Evolutionary conservation across 2,888 invertebrate genomes (phyloP), one percentile per base, ranked within the genome.

Genomic region (Drosophila emarginata): DNA sequence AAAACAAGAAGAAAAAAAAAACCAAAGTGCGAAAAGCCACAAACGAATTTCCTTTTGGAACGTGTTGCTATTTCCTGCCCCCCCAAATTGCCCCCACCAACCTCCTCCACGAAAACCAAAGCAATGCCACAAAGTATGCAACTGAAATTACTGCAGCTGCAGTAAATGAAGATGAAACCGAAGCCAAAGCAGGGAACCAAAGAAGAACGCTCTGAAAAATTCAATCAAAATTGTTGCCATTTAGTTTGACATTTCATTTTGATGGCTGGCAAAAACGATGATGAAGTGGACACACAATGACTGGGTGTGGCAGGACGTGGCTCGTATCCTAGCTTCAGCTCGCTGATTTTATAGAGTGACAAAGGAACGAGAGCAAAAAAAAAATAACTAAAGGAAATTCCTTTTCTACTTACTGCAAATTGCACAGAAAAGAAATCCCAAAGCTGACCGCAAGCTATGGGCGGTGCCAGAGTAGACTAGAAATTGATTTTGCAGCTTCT

Each of bases 161-260:
- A 18, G 23, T 14, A 15, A 28, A n/a, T 5, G 14, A 37, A 28
- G 21, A 14, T n/a, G 32, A 18, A 37, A 23, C 15, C 2, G 11
- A 12, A 15, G 37, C 37, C 4, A 11, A 14, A 21, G 15, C 9
- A 50, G 39, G 36, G 37, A 37, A 40, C 28, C 52, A 12, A 1
- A 45, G 51, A 21, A 56, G 64, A 59, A 66, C 51, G 57, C 50
- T 67, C 60, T 57, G 70, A 80, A 80, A 88, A 72, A 76, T 88
- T 84, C 88, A 84, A 84, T 84, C 87, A 84, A 88, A 88, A 88
- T 84, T 88, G 87, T 88, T 88, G 88, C 88, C 87, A 87, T 87
- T 84, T 87, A 87, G 84, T 79, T 84, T 84, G 84, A 88, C 87
- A 84, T 84, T 84, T 84, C 87, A 76, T 86, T 88, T 79, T 79